A percentile compares a stretch with the other conserved stretches of the same genome.
phyloP scores from a whole-genome alignment of 1,140 invertebrate genomes.

The Asobara japonica region DNA sequence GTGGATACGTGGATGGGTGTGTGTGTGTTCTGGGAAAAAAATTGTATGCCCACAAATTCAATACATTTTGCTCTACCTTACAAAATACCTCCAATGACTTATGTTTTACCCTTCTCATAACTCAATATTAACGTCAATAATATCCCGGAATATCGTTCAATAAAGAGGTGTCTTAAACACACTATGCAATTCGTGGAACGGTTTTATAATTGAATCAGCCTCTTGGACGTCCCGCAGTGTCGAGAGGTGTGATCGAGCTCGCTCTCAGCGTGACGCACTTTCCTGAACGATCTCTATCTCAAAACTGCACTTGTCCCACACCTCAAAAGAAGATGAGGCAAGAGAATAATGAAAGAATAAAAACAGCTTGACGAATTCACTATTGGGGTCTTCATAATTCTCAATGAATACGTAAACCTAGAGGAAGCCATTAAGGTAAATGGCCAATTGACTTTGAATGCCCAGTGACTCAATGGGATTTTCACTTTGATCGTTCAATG shows the following conservation, averaged over 20 bases:
- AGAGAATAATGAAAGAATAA: background rate
- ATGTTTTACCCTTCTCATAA: background rate
- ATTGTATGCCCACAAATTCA: too few species aligned
- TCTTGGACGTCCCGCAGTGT: background rate
- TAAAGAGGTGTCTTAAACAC: background rate
- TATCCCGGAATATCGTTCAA: conserved; percentile 1
- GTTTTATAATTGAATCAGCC: conserved; percentile 15
- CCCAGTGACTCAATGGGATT: background rate
- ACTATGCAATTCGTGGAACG: conserved; percentile 8
- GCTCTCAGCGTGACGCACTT: background rate
- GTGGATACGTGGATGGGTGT: too few species aligned
- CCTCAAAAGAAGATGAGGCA: background rate
- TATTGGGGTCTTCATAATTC: background rate
- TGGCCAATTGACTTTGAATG: conserved; percentile 7
- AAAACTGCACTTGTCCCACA: background rate
- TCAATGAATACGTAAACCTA: conserved; percentile 6
- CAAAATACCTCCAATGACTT: background rate
- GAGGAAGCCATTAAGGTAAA: background rate
- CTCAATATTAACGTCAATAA: background rate
- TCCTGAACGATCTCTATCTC: background rate
- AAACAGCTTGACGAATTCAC: background rate
- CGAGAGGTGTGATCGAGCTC: conserved; percentile 14
- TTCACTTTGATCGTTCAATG: background rate
- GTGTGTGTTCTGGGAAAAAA: too few species aligned
- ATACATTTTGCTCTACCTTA: too few species aligned